Evolutionary conservation across 2,113 vertebrate species (phyloP).

Genomic region (Cinclus cinclus): DNA sequence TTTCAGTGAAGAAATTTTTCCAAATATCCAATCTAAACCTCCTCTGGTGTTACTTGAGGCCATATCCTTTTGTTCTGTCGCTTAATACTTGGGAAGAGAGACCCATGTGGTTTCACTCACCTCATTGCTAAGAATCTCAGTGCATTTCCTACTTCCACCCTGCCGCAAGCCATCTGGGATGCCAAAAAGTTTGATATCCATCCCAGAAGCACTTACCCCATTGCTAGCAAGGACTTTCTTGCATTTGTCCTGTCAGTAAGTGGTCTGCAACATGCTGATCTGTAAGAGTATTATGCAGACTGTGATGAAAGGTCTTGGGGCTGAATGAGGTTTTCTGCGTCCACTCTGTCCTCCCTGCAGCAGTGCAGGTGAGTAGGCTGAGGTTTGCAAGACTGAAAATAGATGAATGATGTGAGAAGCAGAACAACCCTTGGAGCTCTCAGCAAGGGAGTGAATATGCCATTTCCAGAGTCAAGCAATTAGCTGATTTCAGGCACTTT

Average conservation of each 20-base stretch:
- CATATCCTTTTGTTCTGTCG: background rate
- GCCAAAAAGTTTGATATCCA: background rate
- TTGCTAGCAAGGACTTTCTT: background rate
- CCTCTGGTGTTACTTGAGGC: background rate
- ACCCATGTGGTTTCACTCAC: background rate
- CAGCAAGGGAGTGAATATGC: background rate
- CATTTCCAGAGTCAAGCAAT: background rate
- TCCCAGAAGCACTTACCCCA: background rate
- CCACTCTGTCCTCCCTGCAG: background rate
- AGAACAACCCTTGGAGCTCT: background rate
- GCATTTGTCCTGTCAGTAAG: background rate
- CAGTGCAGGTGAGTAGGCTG: background rate
- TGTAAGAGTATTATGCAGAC: background rate
- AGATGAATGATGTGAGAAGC: background rate
- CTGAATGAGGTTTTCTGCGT: background rate
- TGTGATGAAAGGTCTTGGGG: background rate
- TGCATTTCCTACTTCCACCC: background rate
- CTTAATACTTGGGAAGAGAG: background rate
- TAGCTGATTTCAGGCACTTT: background rate
- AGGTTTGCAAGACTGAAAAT: background rate
- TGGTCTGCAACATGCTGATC: background rate
- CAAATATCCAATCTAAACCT: background rate
- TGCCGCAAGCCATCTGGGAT: background rate
- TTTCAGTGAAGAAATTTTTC: background rate
- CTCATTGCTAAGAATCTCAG: background rate